Evolutionary conservation across 1,140 invertebrate species (phyloP), one percentile per base, ranked within the genome.

Genomic region (Drosophila leontia): DNA sequence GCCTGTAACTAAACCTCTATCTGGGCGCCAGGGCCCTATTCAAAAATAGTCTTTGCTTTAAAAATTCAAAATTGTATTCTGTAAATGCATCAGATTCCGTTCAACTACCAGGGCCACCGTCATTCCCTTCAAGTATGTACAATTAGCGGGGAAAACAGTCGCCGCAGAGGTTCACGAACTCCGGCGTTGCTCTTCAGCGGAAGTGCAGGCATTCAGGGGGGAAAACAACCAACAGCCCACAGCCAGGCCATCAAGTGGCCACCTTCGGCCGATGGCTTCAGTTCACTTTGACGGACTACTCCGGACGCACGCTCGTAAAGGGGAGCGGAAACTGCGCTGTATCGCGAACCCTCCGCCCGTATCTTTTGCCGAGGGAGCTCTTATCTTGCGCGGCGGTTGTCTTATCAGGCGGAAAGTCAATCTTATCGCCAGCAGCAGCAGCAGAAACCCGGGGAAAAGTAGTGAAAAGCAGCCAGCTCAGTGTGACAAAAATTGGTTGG

Each of bases 211-310:
- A 44, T 7, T 58, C 8, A 17, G 39, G 17, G 32, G 45, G 39
- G 26, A 32, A 41, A 19, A 1, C 17, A 13, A 3, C 17, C 7
- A 12, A 37, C 19, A 29, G 42, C 17, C 7, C 7, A 37, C 19
- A 29, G 42, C 47, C 6, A 15, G 23, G 3, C 48, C 35, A 55
- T 39, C 37, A 26, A 74, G 44, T 44, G 77, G 56, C 44, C 60
- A 37, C 50, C 29, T 57, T 75, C 39, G 44, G 35, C 53, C 50
- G 65, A 23, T 59, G 39, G 58, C 53, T 69, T 80, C 59, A 81
- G 78, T 81, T 71, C 64, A 65, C 42, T 51, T 59, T 67, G 45
- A 83, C 45, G 58, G 39, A 64, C 72, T 72, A 59, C 62, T 62
- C 42, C 50, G 47, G 64, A 51, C 64, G 59, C 63, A 57, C 75